Percentiles rank a stretch among this genome's conserved stretches.
These are phyloP conservation scores for Minunthozetes semirufus DNA, from an alignment of 2,888 invertebrate genomes.

Conservation along the genomic window DNA sequence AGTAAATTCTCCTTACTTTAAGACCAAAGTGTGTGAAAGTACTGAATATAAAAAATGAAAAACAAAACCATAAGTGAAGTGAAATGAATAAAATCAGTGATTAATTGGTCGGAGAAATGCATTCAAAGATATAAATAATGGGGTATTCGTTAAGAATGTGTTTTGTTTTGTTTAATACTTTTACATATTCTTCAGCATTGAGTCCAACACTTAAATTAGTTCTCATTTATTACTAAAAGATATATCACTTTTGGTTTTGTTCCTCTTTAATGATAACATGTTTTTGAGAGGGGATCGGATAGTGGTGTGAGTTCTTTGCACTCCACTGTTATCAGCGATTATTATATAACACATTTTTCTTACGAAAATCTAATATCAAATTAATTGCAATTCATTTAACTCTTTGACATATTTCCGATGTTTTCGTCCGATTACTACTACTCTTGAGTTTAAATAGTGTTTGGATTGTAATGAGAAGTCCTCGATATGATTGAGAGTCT, in stretches of 20 bases:
- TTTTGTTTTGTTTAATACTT: background rate
- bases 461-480: background rate
- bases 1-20: too few relatives aligned
- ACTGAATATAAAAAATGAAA: too few relatives aligned
- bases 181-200: background rate
- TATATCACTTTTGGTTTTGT: constrained; percentile 11
- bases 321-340: background rate
- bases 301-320: background rate
- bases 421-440: background rate
- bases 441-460: background rate
- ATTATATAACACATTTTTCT: background rate
- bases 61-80: too few relatives aligned
- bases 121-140: background rate
- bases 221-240: background rate
- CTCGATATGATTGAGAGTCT: background rate
- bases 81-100: too few relatives aligned
- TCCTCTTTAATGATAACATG: constrained; percentile 1
- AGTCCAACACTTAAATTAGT: background rate
- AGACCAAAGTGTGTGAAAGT: too few relatives aligned
- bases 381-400: background rate
- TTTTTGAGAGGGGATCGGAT: background rate
- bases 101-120: background rate
- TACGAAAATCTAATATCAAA: background rate
- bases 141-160: background rate
- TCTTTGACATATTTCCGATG: background rate